Conservation (phyloP, 2,888 invertebrate genomes). For the Pomacea canaliculata region DNA sequence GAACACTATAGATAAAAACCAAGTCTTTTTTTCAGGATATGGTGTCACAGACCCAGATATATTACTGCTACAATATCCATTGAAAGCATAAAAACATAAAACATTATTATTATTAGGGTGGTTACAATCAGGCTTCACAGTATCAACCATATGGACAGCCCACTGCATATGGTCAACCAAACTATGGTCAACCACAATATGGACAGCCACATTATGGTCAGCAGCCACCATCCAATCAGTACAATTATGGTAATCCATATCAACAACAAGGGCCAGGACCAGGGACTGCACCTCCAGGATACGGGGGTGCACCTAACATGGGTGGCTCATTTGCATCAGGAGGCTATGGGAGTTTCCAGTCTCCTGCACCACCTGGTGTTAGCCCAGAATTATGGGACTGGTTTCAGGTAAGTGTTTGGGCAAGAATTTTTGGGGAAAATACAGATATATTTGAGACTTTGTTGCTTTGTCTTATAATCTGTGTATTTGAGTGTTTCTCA, state of each 20-base stretch:
- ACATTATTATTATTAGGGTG: slow-evolving; percentile 30
- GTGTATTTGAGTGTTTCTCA: too few relatives aligned
- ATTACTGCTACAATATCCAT: too few relatives aligned
- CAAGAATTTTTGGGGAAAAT: neutral
- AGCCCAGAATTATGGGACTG: slow-evolving; percentile 65
- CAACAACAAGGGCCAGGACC: slow-evolving; percentile 44
- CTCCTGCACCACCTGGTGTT: slow-evolving; percentile 60
- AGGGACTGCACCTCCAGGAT: slow-evolving; percentile 32
- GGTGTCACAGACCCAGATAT: too few relatives aligned
- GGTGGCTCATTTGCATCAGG: slow-evolving; percentile 36
- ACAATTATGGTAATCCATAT: slow-evolving; percentile 32
- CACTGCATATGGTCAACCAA: slow-evolving; percentile 19
- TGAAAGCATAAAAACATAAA: too few relatives aligned
- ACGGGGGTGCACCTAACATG: slow-evolving; percentile 25
- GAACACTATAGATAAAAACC: too few relatives aligned
- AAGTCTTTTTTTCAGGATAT: too few relatives aligned
- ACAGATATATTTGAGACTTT: too few relatives aligned
- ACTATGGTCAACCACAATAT: slow-evolving; percentile 23
- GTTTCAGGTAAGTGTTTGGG: slow-evolving; percentile 59
- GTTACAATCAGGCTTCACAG: slow-evolving; percentile 42
- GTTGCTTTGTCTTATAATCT: too few relatives aligned
- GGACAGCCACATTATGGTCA: slow-evolving; percentile 5
- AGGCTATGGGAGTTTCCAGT: slow-evolving; percentile 37
- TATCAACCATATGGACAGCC: slow-evolving; percentile 32
- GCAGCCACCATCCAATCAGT: slow-evolving; percentile 27